These are phyloP conservation scores for Chaetorhynchus papuensis DNA, from an alignment of 2,113 vertebrate species.

Conservation along the genomic window DNA sequence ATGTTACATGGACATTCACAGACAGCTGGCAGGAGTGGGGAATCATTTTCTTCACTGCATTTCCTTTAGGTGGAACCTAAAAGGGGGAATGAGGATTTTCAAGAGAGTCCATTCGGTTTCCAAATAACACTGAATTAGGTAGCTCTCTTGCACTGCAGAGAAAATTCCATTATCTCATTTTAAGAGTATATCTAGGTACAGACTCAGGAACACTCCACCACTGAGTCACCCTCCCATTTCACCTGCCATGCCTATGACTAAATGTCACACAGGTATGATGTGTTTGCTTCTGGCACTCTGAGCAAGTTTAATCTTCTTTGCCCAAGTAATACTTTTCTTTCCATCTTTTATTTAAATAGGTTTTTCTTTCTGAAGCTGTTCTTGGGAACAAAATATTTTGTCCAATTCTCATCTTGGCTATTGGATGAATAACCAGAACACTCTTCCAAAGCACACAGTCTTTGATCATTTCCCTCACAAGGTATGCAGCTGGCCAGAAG, in stretches of 20 bases:
- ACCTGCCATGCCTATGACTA: background rate
- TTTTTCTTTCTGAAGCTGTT: background rate
- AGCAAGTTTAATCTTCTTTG: background rate
- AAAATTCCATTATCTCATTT: background rate
- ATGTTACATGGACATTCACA: background rate
- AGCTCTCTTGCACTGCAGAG: background rate
- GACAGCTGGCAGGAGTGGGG: background rate
- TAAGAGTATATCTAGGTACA: background rate
- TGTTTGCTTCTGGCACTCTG: background rate
- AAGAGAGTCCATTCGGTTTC: background rate
- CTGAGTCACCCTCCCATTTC: background rate
- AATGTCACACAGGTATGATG: background rate
- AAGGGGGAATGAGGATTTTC: background rate
- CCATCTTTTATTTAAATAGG: background rate
- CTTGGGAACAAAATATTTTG: background rate
- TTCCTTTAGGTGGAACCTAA: background rate
- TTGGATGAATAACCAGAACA: background rate
- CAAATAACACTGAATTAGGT: background rate
- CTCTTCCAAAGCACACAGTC: background rate
- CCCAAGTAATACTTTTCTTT: background rate
- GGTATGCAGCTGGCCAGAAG: background rate
- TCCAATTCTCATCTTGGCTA: background rate
- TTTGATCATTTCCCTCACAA: background rate
- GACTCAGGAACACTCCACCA: background rate
- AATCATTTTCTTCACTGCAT: background rate